Percentiles rank a stretch among this genome's conserved stretches.
Conservation (phyloP, 2,797 vertebrate genomes). For the Anguilla megastoma region DNA sequence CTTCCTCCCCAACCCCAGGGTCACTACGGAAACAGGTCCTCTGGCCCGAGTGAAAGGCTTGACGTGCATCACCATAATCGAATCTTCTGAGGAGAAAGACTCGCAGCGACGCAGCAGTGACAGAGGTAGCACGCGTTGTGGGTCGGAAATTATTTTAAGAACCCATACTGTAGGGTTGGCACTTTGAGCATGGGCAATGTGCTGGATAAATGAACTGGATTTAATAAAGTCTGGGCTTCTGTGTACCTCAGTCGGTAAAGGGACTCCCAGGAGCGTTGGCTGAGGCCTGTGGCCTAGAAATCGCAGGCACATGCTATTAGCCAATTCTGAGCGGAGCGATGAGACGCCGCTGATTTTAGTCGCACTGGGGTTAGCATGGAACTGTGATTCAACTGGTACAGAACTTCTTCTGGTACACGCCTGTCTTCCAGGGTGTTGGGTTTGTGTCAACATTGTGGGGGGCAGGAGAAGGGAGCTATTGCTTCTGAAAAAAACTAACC, state of each 20-base stretch:
- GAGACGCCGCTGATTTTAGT: background rate
- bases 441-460: background rate
- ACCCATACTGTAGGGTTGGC: conserved; percentile 16
- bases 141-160: conserved; percentile 29
- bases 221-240: background rate
- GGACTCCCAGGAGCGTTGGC: background rate
- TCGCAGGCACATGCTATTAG: background rate
- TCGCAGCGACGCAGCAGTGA: background rate
- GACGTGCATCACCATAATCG: conserved; percentile 39
- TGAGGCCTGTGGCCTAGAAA: background rate
- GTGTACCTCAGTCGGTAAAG: background rate
- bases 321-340: background rate
- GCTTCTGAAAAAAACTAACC: background rate
- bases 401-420: too few species aligned
- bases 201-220: conserved; percentile 5
- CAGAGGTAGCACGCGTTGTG: conserved; percentile 8
- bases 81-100: conserved; percentile 26
- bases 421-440: background rate
- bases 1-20: conserved; percentile 27
- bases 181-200: background rate
- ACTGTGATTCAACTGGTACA: background rate
- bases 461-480: background rate
- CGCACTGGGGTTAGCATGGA: background rate
- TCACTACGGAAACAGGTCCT: conserved; percentile 37
- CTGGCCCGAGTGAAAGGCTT: conserved; percentile 21